Base-by-base conservation (phyloP, 2,797 vertebrate species). In the Mus minutoides region DNA sequence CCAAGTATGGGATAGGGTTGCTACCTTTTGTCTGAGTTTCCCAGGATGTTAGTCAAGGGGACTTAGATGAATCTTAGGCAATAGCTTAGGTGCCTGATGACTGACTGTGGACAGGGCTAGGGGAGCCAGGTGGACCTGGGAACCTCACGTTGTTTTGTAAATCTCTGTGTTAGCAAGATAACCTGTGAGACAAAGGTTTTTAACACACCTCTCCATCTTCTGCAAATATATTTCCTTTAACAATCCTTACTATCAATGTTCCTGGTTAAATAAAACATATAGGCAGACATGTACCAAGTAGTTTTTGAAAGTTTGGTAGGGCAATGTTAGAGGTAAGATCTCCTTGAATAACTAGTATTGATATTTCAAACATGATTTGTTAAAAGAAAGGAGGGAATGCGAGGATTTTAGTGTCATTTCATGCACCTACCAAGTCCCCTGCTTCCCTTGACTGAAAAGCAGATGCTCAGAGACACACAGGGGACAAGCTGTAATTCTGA, bases 21-120 rank as follows among this genome's bases (percentile, higher is more conserved):
- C 96, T 91, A 92, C 83, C 95, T 97, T 96, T 97, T 96, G 96
- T 96, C 75, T 95, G 88, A 64, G 46, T 77, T 94, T 97, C 89
- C 64, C 92, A 91, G 92, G 26, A 86, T 3, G 17, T 90, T 73
- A 88, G 67, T 84, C n/a, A 95, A 96, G 14, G 49, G 26, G 62
- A 93, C 24, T 37, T 56, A 52, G 37, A 56, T 29, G 80, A 84
- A 92, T 34, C 24, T 85, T 80, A 64, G 75, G 64, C 89, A 96
- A 88, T 64, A n/a, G n/a, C 64, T 69, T 62, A 85, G 92, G 64
- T 46, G 9, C 16, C 83, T 37, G 13, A 19, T 75, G 76, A 88
- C 58, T 49, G 64, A 73, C 84, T 69, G 40, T n/a, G 34, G 19
- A 91, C 4, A 26, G 73, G 16, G 16, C 49, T 77, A n/a, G 16